Conservation (phyloP, 2,888 invertebrate genomes). For the Brenthis daphne region DNA sequence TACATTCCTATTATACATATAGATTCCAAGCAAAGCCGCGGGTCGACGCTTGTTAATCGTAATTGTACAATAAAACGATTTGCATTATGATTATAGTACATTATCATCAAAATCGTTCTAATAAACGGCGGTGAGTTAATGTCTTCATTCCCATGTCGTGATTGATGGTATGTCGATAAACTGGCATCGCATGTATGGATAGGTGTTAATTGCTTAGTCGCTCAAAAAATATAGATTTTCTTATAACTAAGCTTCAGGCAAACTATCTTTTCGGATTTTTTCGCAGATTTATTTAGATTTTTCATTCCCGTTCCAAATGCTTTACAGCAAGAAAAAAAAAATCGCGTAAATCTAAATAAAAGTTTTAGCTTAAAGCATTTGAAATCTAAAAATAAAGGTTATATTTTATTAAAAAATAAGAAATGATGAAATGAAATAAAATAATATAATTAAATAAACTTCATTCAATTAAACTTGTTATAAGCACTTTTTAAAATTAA, state of each 20-base stretch:
- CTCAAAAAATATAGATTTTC: too few species aligned
- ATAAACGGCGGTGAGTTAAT: conserved; percentile 59
- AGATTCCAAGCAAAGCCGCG: conserved; percentile 2
- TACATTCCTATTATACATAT: too few species aligned
- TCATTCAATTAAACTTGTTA: too few species aligned
- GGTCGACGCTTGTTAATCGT: conserved; percentile 22
- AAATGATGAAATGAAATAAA: too few species aligned
- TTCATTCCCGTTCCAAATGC: too few species aligned
- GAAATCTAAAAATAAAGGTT: not conserved
- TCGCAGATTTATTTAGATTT: too few species aligned
- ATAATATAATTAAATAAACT: too few species aligned
- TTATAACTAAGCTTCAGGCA: not conserved
- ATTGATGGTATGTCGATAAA: conserved; percentile 39
- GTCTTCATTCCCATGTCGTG: conserved; percentile 62
- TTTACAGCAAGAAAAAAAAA: too few species aligned
- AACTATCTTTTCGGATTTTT: too few species aligned
- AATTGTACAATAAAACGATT: conserved; percentile 61
- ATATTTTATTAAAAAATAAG: too few species aligned
- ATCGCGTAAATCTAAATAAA: too few species aligned
- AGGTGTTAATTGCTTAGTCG: conserved; percentile 21
- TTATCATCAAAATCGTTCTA: conserved; percentile 65
- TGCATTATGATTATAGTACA: conserved; percentile 56
- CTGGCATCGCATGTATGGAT: conserved; percentile 16
- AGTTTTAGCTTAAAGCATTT: not conserved
- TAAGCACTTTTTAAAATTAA: too few species aligned